These are phyloP conservation scores for Blastomussa wellsi DNA, from an alignment of 92 coral and sea anemone species.

Conservation along the genomic window DNA sequence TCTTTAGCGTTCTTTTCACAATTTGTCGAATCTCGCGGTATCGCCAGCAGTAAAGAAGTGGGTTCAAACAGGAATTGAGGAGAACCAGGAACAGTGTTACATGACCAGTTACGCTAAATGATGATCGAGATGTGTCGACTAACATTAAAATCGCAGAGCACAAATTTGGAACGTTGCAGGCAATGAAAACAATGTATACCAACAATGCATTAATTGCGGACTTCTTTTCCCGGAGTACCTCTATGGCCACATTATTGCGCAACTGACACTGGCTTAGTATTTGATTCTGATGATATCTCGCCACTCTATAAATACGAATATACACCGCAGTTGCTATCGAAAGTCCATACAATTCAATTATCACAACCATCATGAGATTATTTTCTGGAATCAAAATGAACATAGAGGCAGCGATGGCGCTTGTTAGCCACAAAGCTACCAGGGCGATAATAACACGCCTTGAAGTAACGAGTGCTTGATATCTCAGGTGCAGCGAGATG, in stretches of 20 bases:
- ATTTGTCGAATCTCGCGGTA: constrained; percentile 11
- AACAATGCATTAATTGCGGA: not conserved
- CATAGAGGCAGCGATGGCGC: not conserved
- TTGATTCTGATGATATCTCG: constrained; percentile 2
- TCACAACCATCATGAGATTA: not conserved
- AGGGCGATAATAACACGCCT: not conserved
- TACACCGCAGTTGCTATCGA: not conserved
- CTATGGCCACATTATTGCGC: not conserved
- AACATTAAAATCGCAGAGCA: not conserved
- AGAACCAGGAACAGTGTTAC: not conserved
- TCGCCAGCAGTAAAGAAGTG: constrained; percentile 12
- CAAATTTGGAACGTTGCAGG: constrained; percentile 1
- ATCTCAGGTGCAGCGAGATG: constrained; percentile 6
- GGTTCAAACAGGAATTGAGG: constrained; percentile 9
- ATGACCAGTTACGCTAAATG: not conserved
- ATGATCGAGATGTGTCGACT: not conserved
- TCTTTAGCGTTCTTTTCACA: not conserved
- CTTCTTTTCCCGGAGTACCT: not conserved
- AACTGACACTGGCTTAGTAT: not conserved
- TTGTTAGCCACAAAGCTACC: not conserved
- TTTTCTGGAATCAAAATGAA: not conserved
- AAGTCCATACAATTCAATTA: not conserved
- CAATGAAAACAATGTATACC: not conserved
- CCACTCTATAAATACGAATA: not conserved
- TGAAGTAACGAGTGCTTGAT: not conserved